Conservation (phyloP, 2,888 invertebrate genomes). For the Macrophya annulata region DNA sequence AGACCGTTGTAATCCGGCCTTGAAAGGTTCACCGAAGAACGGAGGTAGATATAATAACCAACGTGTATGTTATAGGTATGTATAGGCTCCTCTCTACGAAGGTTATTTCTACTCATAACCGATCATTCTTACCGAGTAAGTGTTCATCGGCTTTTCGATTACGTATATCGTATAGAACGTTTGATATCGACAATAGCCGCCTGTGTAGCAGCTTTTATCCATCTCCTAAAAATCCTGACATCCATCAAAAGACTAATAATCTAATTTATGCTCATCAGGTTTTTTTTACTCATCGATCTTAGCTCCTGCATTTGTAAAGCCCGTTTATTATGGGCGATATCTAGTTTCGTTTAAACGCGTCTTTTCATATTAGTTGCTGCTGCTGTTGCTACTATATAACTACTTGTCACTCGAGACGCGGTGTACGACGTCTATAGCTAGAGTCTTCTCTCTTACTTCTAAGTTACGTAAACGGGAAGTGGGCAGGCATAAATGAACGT, state of each 20-base stretch:
- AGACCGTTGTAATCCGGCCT: conserved; percentile 49
- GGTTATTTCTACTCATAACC: background rate
- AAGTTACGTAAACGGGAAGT: conserved; percentile 51
- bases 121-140: background rate
- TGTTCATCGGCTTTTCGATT: background rate
- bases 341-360: background rate
- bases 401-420: conserved; percentile 40
- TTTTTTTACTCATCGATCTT: background rate
- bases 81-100: background rate
- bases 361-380: background rate
- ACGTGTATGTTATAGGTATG: background rate
- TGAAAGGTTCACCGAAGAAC: conserved; percentile 23
- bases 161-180: background rate
- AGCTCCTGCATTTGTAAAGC: too few species aligned
- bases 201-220: background rate
- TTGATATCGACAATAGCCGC: background rate
- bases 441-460: conserved; percentile 25
- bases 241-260: background rate
- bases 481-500: conserved; percentile 38
- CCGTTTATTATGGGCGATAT: background rate
- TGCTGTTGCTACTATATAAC: background rate
- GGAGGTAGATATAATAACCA: conserved; percentile 8
- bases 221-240: background rate
- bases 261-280: background rate
- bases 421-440: background rate